Conservation (phyloP, 53 echinoderm and acorn worm genomes). For the Stichopus horrens region DNA sequence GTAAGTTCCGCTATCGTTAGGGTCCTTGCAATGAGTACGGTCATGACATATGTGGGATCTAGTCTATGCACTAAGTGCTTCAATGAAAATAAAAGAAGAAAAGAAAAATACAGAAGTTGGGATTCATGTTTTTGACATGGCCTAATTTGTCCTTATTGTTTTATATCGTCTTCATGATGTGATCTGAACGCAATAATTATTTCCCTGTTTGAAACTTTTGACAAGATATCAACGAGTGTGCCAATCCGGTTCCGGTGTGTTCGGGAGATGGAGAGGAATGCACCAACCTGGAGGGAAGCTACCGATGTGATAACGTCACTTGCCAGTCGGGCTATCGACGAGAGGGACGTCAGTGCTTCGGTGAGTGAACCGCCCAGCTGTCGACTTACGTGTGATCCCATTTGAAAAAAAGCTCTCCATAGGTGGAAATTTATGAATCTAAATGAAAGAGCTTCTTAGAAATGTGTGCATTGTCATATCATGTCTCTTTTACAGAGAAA, state of each 20-base stretch:
- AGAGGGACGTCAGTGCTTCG: neutral
- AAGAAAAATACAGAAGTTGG: too few species aligned
- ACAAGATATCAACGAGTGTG: slow-evolving; percentile 17
- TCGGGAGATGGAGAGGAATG: slow-evolving; percentile 14
- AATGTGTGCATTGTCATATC: too few species aligned
- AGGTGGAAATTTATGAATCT: neutral
- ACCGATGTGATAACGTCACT: slow-evolving; percentile 6
- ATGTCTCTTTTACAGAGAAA: too few species aligned
- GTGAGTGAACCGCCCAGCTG: neutral
- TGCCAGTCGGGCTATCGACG: neutral
- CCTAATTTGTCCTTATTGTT: neutral
- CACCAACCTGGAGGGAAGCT: slow-evolving; percentile 24
- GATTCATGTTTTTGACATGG: too few species aligned
- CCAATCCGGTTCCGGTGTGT: neutral
- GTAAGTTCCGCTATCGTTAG: neutral
- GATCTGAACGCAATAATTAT: neutral
- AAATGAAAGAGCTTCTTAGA: neutral
- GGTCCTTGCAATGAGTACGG: neutral
- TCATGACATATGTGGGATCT: too few species aligned
- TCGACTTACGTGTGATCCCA: neutral
- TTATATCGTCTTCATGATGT: neutral
- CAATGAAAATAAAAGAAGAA: too few species aligned
- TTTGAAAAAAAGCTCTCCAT: neutral
- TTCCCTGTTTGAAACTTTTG: neutral
- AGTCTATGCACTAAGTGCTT: too few species aligned